Conservation (phyloP, 2,797 vertebrate species). For the Spea hammondii region DNA sequence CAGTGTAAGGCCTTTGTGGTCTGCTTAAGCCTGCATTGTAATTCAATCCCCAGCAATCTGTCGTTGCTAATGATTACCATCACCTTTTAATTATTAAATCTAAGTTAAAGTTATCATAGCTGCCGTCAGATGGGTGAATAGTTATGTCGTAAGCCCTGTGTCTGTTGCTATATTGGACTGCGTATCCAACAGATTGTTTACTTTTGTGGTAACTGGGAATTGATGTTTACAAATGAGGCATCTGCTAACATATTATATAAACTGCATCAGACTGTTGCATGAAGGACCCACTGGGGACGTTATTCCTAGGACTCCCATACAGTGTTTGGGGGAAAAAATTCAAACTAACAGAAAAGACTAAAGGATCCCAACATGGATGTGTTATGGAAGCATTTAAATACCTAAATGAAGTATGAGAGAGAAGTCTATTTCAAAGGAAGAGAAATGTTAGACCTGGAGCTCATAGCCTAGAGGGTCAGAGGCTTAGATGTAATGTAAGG, state of each 20-base stretch:
- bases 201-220: constrained; percentile 36
- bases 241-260: constrained; percentile 31
- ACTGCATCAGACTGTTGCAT: neutral
- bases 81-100: constrained; percentile 37
- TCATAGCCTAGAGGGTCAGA: too few relatives aligned
- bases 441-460: too few relatives aligned
- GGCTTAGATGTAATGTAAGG: too few relatives aligned
- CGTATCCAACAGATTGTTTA: constrained; percentile 31
- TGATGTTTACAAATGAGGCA: constrained; percentile 28
- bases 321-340: neutral
- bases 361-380: too few relatives aligned
- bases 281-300: neutral
- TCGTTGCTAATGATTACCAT: neutral
- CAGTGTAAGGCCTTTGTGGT: too few relatives aligned
- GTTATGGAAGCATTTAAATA: too few relatives aligned
- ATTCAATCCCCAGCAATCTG: too few relatives aligned
- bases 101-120: constrained; percentile 7
- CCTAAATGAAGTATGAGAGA: too few relatives aligned
- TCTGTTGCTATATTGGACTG: constrained; percentile 30
- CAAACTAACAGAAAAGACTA: neutral
- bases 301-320: neutral
- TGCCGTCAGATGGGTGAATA: constrained; percentile 10
- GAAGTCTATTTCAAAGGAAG: too few relatives aligned
- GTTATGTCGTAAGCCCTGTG: constrained; percentile 12
- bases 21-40: too few relatives aligned